A percentile compares a stretch with the other conserved stretches of the same genome.
phyloP scores from a whole-genome alignment of 2,113 vertebrate genomes.

The Formicarius rufipectus region DNA sequence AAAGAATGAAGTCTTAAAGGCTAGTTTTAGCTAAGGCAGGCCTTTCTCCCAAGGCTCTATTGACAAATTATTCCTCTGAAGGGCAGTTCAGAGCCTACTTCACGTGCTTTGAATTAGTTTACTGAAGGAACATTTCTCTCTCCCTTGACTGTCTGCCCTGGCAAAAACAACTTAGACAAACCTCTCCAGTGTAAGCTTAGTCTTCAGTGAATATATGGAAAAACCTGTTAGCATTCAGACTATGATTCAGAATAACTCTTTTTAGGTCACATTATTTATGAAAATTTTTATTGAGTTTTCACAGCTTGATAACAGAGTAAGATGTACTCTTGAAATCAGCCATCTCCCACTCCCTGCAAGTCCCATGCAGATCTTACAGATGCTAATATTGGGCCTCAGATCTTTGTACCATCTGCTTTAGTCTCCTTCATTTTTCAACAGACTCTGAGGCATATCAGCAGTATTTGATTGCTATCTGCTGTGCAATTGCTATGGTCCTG shows the following conservation, averaged over 20 bases:
- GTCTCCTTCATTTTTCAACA: background rate
- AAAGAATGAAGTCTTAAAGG: background rate
- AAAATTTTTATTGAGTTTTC: background rate
- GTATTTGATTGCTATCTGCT: slow-evolving; percentile 8
- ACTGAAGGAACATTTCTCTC: background rate
- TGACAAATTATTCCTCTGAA: slow-evolving; percentile 19
- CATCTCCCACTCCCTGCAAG: background rate
- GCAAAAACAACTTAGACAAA: background rate
- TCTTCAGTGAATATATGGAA: background rate
- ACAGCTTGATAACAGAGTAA: background rate
- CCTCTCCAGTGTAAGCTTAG: background rate
- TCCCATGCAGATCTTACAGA: background rate
- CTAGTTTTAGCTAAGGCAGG: background rate
- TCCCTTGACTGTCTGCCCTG: background rate
- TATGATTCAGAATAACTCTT: background rate
- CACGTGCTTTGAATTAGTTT: background rate
- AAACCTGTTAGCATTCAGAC: background rate
- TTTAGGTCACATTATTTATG: background rate
- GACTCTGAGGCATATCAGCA: background rate
- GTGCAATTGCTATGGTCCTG: background rate
- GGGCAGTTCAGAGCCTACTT: background rate
- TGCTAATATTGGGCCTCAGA: background rate
- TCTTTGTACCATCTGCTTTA: background rate
- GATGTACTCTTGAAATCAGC: background rate
- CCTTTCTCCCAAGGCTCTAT: background rate